phyloP scores from a whole-genome alignment of 2,797 vertebrate species.

The Agapornis canus region DNA sequence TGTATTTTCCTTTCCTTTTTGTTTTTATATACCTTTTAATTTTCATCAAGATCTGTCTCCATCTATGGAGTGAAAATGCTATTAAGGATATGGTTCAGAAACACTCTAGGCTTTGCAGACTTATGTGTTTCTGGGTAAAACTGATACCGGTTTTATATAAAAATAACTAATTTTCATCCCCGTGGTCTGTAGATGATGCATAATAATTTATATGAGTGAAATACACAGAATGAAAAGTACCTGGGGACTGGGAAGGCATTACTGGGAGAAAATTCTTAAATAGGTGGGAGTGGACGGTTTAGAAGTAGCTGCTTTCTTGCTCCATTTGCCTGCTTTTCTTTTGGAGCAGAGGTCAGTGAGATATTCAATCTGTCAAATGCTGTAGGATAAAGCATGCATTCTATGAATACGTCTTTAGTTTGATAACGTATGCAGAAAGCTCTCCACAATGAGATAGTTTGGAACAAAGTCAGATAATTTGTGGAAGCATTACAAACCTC shows the following conservation, averaged over 20 bases:
- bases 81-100: background rate
- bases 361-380: background rate
- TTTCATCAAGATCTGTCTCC: background rate
- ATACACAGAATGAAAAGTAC: background rate
- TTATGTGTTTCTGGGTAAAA: background rate
- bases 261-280: background rate
- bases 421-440: background rate
- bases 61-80: background rate
- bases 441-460: slow-evolving; percentile 1
- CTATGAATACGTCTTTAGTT: background rate
- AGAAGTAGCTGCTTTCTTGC: background rate
- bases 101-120: background rate
- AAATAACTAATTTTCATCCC: background rate
- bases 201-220: background rate
- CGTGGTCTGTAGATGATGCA: background rate
- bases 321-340: background rate
- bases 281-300: background rate
- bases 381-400: background rate
- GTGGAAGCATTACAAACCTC: slow-evolving; percentile 15
- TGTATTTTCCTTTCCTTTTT: background rate
- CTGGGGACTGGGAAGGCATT: background rate
- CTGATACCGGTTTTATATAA: background rate
- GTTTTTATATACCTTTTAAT: background rate
- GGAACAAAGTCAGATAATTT: slow-evolving; percentile 23
- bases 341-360: background rate